Base-by-base conservation (phyloP, 2,888 invertebrate species). In the Gortyna flavago region DNA sequence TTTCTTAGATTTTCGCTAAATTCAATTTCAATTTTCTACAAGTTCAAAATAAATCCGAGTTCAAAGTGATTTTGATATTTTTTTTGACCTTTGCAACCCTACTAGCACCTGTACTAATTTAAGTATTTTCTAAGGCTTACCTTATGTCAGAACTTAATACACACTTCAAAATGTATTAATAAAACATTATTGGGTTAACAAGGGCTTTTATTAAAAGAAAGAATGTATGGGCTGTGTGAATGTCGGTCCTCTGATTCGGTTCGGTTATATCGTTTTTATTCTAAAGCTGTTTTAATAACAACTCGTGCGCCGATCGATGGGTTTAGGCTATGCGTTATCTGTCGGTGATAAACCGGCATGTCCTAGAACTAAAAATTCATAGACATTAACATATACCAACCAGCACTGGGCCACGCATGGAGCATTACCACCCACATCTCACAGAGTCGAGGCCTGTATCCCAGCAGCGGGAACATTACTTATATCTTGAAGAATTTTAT, bases 1-100 rank as follows among this genome's bases (percentile, higher is more conserved):
- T 54, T 21, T 8, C 51, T 44, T 21, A 51, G 18, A 8, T 11
- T 54, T 25, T n/a, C 25, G 25, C 25, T 9, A n/a, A 44, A 65
- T 44, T 32, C 21, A 11, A 69, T 77, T 78, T n/a, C 9, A 18
- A 18, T 44, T 48, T 44, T 51, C 18, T 35, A 62, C 61, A 44
- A 54, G 21, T 44, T 48, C 25, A 1, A 57, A 69, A 32, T 65
- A 78, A 38, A 38, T 65, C 11, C 11, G 32, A 65, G 16, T 11
- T 59, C 11, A 57, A 57, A 57, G 25, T 16, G 54, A 64, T 16
- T 69, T 57, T 32, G 8, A 70, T 38, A 48, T 64, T 29, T n/a
- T n/a, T n/a, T n/a, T n/a, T n/a, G n/a, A 64, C 35, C 21, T 41
- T 2, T 16, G 25, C 4, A 59, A 59, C 16, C 21, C 6, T 11